These are phyloP conservation scores for Pollenia angustigena DNA, from an alignment of 2,888 invertebrate species.

Conservation along the genomic window DNA sequence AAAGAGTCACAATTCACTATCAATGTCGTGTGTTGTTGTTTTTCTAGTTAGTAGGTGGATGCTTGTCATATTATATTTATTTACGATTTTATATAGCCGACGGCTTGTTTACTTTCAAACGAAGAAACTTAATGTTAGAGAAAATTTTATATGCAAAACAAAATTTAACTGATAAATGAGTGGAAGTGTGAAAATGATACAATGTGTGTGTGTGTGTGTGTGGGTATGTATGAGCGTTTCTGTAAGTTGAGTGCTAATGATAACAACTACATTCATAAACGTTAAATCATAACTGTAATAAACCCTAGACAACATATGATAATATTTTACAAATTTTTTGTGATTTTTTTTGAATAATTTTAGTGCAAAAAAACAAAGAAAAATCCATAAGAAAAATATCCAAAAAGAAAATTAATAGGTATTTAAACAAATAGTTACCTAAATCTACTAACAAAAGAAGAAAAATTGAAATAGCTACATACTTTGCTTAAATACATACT, in stretches of 20 bases:
- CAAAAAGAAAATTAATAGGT: not conserved
- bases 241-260: conserved; percentile 44
- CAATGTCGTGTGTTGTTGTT: conserved; percentile 75
- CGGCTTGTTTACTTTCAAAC: conserved; percentile 64
- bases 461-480: conserved; percentile 7
- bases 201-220: conserved; percentile 55
- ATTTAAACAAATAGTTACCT: not conserved
- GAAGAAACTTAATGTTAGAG: conserved; percentile 28
- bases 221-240: conserved; percentile 36
- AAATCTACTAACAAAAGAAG: not conserved
- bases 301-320: not conserved
- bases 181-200: not conserved
- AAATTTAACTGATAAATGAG: conserved; percentile 33
- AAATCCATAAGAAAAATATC: not conserved
- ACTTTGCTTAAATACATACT: conserved; percentile 10
- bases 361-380: not conserved
- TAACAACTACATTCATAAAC: conserved; percentile 28
- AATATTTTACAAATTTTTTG: no score
- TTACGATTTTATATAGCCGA: conserved; percentile 56
- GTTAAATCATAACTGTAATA: conserved; percentile 24
- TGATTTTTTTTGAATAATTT: not conserved
- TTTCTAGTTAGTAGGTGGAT: conserved; percentile 75
- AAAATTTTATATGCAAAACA: not conserved
- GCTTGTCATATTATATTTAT: conserved; percentile 60
- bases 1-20: conserved; percentile 53